Evolutionary conservation across 2,888 invertebrate genomes (phyloP).

Genomic region (Venusia cambrica): DNA sequence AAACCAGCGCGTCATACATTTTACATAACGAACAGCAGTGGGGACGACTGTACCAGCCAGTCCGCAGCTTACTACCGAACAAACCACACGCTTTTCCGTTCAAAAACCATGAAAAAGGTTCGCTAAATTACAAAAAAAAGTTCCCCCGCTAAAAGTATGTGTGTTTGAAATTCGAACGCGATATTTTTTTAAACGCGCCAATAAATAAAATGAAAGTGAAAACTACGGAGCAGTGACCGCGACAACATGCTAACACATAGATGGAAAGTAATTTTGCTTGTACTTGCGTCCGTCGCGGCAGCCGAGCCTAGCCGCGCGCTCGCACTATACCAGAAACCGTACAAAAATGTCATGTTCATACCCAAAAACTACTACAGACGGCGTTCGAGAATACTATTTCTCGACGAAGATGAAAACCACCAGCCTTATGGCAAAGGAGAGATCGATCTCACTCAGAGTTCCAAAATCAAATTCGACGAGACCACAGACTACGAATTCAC

Average conservation of each 20-base stretch:
- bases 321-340: slow-evolving; percentile 56
- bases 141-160: slow-evolving; percentile 39
- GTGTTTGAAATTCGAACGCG: slow-evolving; percentile 34
- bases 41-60: slow-evolving; percentile 29
- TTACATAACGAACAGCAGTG: slow-evolving; percentile 43
- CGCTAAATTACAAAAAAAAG: slow-evolving; percentile 28
- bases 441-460: slow-evolving; percentile 62
- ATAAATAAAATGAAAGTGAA: slow-evolving; percentile 69
- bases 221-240: slow-evolving; percentile 66
- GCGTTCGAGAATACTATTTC: slow-evolving; percentile 52
- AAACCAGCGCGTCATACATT: slow-evolving; percentile 45
- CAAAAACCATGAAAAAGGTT: slow-evolving; percentile 40
- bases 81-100: slow-evolving; percentile 33
- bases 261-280: slow-evolving; percentile 74
- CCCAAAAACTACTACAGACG: slow-evolving; percentile 54
- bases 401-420: slow-evolving; percentile 63
- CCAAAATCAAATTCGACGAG: slow-evolving; percentile 76
- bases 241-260: slow-evolving; percentile 70
- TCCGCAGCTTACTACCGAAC: slow-evolving; percentile 32
- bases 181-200: slow-evolving; percentile 23
- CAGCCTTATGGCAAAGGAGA: slow-evolving; percentile 64
- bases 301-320: slow-evolving; percentile 69
- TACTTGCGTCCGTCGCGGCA: slow-evolving; percentile 55
- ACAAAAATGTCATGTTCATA: slow-evolving; percentile 63
- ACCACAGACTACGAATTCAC: slow-evolving; percentile 69